Evolutionary conservation across 1,140 invertebrate genomes (phyloP).

Genomic region (Chironomus tepperi): DNA sequence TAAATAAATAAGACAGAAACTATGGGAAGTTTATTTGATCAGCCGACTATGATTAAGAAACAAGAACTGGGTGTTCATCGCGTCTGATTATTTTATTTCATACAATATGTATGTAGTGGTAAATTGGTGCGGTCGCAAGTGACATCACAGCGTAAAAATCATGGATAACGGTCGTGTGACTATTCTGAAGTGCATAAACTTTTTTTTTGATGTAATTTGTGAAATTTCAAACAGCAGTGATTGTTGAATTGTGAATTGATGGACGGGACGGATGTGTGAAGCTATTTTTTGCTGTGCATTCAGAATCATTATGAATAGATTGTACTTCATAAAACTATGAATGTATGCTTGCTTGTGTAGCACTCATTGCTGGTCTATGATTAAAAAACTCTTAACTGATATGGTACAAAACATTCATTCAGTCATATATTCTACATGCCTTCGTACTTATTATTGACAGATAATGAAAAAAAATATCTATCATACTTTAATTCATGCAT

Average conservation of each 20-base stretch:
- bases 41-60: background rate
- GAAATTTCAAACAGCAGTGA: too few species aligned
- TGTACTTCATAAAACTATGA: too few species aligned
- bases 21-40: background rate
- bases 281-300: background rate
- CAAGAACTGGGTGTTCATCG: background rate
- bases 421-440: too few species aligned
- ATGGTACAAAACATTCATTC: too few species aligned
- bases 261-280: background rate
- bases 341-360: too few species aligned
- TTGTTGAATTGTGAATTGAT: too few species aligned
- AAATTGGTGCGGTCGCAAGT: slow-evolving; percentile 4
- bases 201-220: background rate
- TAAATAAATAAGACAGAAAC: background rate
- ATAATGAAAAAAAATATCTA: too few species aligned
- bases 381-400: too few species aligned
- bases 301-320: background rate
- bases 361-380: too few species aligned
- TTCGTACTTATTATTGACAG: too few species aligned
- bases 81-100: slow-evolving; percentile 3
- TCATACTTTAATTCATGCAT: too few species aligned
- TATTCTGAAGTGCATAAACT: background rate
- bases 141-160: slow-evolving; percentile 15
- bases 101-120: background rate
- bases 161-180: slow-evolving; percentile 5